phyloP scores from a whole-genome alignment of 2,888 invertebrate genomes.

The Tetranychus truncatus region DNA sequence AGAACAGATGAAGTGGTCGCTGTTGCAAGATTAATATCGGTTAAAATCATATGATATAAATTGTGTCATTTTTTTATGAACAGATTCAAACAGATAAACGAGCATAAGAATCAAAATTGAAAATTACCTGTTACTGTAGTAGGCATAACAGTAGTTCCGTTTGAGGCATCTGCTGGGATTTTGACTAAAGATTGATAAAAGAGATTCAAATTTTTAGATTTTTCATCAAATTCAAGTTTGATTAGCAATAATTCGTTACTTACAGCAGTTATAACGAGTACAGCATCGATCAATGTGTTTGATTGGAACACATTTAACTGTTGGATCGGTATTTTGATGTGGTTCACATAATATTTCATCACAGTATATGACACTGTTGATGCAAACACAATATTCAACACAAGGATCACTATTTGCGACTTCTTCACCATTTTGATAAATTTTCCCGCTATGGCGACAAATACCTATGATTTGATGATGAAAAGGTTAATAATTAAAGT shows the following conservation, averaged over 20 bases:
- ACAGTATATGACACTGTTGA: conserved; percentile 26
- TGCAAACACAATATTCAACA: conserved; percentile 24
- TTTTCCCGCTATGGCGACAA: conserved; percentile 43
- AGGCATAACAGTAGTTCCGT: background rate
- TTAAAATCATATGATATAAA: no score
- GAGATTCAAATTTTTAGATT: no score
- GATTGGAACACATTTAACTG: conserved; percentile 22
- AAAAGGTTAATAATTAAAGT: conserved; percentile 5
- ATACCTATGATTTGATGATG: conserved; percentile 20
- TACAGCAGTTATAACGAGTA: conserved; percentile 25
- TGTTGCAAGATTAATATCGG: no score
- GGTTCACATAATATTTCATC: conserved; percentile 24
- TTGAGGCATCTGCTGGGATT: background rate
- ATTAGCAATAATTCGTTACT: background rate
- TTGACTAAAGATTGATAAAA: background rate
- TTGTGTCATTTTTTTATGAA: no score
- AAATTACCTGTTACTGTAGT: background rate
- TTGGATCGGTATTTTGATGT: conserved; percentile 16
- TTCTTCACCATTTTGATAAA: conserved; percentile 57
- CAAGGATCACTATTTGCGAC: conserved; percentile 24
- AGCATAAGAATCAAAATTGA: no score
- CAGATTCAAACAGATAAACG: no score
- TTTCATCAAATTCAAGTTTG: background rate
- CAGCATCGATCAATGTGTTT: conserved; percentile 24
- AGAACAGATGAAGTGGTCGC: no score